These are phyloP conservation scores for Psettodes erumei DNA, from an alignment of 2,113 vertebrate species.

Conservation along the genomic window DNA sequence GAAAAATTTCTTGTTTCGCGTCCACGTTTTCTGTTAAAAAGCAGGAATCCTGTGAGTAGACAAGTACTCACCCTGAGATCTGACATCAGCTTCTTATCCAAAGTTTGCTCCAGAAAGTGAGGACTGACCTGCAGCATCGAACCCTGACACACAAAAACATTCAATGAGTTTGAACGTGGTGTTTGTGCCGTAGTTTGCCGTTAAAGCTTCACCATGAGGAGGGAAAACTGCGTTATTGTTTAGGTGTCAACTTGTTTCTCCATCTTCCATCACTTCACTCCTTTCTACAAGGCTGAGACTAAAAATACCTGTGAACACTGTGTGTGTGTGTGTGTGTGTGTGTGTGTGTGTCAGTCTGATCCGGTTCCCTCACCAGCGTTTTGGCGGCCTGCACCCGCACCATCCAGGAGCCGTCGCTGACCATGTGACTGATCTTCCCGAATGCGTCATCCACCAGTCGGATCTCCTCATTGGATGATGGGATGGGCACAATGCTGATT, in stretches of 20 bases:
- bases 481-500: slow-evolving; percentile 94
- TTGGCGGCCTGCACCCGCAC: slow-evolving; percentile 96
- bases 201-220: too few species aligned
- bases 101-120: slow-evolving; percentile 96
- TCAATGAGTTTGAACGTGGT: neutral
- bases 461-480: slow-evolving; percentile 98
- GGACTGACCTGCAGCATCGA: slow-evolving; percentile 97
- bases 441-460: slow-evolving; percentile 96
- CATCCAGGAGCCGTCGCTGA: slow-evolving; percentile 97
- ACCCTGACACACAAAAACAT: slow-evolving; percentile 80
- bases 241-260: too few species aligned
- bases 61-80: slow-evolving; percentile 89
- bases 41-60: neutral
- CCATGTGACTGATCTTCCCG: slow-evolving; percentile 98
- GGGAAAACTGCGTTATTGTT: too few species aligned
- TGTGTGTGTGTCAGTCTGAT: neutral
- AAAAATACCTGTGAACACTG: too few species aligned
- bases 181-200: too few species aligned
- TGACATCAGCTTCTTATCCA: slow-evolving; percentile 99
- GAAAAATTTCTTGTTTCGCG: neutral
- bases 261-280: too few species aligned
- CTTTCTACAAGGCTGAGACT: too few species aligned
- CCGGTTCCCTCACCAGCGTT: slow-evolving; percentile 87
- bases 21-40: neutral
- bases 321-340: too few species aligned